phyloP scores from a whole-genome alignment of 2,113 vertebrate genomes.

The Bungarus multicinctus region DNA sequence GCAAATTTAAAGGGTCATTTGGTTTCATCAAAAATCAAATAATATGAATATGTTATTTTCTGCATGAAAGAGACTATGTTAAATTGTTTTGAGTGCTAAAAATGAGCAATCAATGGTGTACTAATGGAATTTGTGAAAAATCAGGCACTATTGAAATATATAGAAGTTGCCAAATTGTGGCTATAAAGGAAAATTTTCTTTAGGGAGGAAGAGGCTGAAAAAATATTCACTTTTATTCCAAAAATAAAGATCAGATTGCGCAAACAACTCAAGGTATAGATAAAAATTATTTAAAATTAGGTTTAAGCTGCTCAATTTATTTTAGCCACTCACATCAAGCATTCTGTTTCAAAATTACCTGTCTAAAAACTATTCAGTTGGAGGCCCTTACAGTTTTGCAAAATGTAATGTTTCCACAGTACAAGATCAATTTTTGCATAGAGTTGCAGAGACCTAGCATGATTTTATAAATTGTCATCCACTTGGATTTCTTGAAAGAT shows the following conservation, averaged over 20 bases:
- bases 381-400: slow-evolving; percentile 28
- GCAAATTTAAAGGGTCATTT: slow-evolving; percentile 78
- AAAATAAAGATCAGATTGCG: slow-evolving; percentile 25
- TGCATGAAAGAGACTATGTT: slow-evolving; percentile 69
- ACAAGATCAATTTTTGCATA: slow-evolving; percentile 27
- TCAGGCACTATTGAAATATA: slow-evolving; percentile 64
- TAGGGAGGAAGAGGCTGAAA: background rate
- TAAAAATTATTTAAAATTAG: slow-evolving; percentile 7
- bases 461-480: slow-evolving; percentile 27
- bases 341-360: slow-evolving; percentile 3
- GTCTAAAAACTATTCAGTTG: background rate
- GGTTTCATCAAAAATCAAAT: slow-evolving; percentile 78
- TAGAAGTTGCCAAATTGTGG: slow-evolving; percentile 44
- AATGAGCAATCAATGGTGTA: slow-evolving; percentile 70
- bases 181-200: slow-evolving; percentile 25
- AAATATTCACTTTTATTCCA: slow-evolving; percentile 41
- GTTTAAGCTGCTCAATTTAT: slow-evolving; percentile 33
- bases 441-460: slow-evolving; percentile 1
- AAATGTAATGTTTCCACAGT: background rate
- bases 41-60: slow-evolving; percentile 74
- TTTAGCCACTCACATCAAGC: background rate
- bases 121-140: slow-evolving; percentile 75
- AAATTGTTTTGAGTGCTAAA: slow-evolving; percentile 74
- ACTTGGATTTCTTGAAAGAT: slow-evolving; percentile 36
- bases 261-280: background rate